Evolutionary conservation across 2,888 invertebrate genomes (phyloP).

Genomic region (Congeria kusceri): DNA sequence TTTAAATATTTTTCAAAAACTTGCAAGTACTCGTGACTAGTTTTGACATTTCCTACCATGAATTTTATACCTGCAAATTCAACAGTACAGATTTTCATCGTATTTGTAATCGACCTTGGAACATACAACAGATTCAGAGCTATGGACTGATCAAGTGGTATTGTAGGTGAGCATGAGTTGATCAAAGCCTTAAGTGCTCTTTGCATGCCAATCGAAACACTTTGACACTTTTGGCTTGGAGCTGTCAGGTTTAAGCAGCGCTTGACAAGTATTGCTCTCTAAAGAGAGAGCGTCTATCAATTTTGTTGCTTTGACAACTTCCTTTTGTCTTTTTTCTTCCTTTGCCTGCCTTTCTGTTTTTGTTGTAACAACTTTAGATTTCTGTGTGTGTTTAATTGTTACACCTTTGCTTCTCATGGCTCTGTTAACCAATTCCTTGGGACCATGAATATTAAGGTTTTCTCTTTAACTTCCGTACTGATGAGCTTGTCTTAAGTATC

Average conservation of each 20-base stretch:
- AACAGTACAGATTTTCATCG: constrained; percentile 38
- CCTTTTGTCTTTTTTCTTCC: constrained; percentile 11
- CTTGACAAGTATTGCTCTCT: constrained; percentile 46
- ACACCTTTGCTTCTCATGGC: constrained; percentile 21
- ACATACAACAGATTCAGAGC: constrained; percentile 10
- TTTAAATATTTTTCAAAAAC: constrained; percentile 28
- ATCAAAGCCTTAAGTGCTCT: constrained; percentile 28
- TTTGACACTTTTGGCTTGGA: constrained; percentile 53
- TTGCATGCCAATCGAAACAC: constrained; percentile 25
- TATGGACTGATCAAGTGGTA: background rate
- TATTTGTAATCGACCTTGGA: constrained; percentile 14
- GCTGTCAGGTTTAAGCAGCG: constrained; percentile 45
- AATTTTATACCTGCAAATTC: constrained; percentile 49
- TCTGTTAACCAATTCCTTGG: constrained; percentile 1
- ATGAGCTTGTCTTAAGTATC: constrained; percentile 14
- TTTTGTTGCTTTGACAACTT: constrained; percentile 13
- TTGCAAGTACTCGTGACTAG: constrained; percentile 30
- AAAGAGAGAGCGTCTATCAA: constrained; percentile 11
- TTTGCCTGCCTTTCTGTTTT: constrained; percentile 20
- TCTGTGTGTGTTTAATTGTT: constrained; percentile 16
- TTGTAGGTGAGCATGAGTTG: background rate
- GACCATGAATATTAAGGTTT: constrained; percentile 8
- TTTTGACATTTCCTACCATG: constrained; percentile 27
- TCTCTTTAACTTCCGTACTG: constrained; percentile 1
- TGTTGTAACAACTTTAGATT: background rate